Evolutionary conservation across 2,888 invertebrate genomes (phyloP).

Genomic region (Oligia fasciuncula): DNA sequence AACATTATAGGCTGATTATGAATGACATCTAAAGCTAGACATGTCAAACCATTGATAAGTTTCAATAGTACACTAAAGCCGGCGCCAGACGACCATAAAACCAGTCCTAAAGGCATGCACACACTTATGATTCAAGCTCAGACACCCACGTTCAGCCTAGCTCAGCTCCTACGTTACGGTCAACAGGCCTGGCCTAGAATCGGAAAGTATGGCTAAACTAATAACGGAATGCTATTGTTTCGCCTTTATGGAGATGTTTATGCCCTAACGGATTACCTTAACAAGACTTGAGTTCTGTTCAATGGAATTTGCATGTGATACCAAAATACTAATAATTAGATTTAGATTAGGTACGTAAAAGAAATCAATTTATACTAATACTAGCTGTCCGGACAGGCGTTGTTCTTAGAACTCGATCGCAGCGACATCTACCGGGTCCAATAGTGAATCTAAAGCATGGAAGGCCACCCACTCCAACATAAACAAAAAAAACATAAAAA

Average conservation of each 20-base stretch:
- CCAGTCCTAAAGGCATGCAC: neutral
- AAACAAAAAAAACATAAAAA: neutral
- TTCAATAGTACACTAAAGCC: neutral
- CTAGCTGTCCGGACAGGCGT: neutral
- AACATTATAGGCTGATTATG: no score
- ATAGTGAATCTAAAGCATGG: neutral
- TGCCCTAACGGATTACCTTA: slow-evolving; percentile 51
- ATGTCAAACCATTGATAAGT: neutral
- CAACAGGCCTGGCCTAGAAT: slow-evolving; percentile 37
- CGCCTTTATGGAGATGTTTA: slow-evolving; percentile 47
- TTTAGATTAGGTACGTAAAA: neutral
- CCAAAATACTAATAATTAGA: neutral
- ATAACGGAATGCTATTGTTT: slow-evolving; percentile 54
- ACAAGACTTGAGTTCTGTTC: neutral
- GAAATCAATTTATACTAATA: neutral
- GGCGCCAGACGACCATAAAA: slow-evolving; percentile 39
- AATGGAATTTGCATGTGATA: slow-evolving; percentile 28
- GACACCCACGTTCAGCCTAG: slow-evolving; percentile 23
- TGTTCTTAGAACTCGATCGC: neutral
- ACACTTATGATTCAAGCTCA: slow-evolving; percentile 39
- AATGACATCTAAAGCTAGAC: neutral
- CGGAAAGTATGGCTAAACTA: slow-evolving; percentile 25
- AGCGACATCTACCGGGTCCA: neutral
- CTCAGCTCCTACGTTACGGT: slow-evolving; percentile 21
- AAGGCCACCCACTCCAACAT: neutral